Evolutionary conservation across 2,888 invertebrate species (phyloP).

Genomic region (Cabera pusaria): DNA sequence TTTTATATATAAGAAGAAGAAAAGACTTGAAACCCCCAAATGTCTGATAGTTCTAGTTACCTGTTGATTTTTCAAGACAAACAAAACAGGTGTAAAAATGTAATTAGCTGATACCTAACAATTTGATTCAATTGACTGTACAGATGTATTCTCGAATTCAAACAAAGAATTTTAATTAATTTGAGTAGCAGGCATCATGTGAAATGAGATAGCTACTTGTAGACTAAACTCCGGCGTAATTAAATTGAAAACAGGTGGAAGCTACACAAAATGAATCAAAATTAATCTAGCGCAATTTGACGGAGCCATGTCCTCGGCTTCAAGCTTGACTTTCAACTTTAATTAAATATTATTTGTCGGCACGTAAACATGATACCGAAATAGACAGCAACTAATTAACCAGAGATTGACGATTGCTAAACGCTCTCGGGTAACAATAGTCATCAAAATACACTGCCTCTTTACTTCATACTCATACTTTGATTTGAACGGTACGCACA

Average conservation of each 20-base stretch:
- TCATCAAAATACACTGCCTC: no score
- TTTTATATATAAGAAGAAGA: no score
- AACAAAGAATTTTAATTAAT: slow-evolving; percentile 67
- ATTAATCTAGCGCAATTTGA: slow-evolving; percentile 75
- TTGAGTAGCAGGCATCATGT: slow-evolving; percentile 56
- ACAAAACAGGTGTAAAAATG: no score
- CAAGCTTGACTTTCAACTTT: slow-evolving; percentile 57
- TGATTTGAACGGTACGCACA: no score
- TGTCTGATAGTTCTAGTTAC: neutral
- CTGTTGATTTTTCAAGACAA: neutral
- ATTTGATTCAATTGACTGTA: no score
- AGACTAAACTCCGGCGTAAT: slow-evolving; percentile 64
- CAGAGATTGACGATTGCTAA: slow-evolving; percentile 14
- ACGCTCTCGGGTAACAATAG: slow-evolving; percentile 10
- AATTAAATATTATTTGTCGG: slow-evolving; percentile 61
- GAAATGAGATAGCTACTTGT: slow-evolving; percentile 73
- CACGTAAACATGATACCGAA: slow-evolving; percentile 36
- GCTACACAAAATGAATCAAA: slow-evolving; percentile 73
- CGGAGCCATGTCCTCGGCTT: slow-evolving; percentile 55
- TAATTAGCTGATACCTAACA: no score
- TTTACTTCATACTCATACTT: no score
- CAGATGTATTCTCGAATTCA: slow-evolving; percentile 10
- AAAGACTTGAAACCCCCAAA: no score
- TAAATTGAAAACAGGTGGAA: slow-evolving; percentile 77
- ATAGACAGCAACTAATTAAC: slow-evolving; percentile 34